Conservation (phyloP, 2,888 invertebrate genomes). For the Criorhina ranunculi region DNA sequence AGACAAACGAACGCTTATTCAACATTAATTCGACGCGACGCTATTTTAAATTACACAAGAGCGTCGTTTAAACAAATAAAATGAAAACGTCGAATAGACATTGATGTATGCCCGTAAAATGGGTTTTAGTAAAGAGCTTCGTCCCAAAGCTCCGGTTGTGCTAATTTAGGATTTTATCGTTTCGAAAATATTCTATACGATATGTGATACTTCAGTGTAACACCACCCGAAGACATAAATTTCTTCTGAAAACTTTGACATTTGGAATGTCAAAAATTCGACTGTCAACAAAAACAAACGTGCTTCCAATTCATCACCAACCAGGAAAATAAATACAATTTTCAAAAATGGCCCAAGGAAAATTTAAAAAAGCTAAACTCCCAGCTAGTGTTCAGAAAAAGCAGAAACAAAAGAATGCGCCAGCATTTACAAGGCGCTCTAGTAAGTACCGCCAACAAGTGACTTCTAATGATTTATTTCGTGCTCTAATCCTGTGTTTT, state of each 20-base stretch:
- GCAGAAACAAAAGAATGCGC: conserved; percentile 85
- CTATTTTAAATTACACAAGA: no score
- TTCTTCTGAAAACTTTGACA: conserved; percentile 1
- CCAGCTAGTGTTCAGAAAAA: conserved; percentile 85
- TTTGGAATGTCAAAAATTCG: not conserved
- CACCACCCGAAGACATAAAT: not conserved
- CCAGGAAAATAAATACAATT: not conserved
- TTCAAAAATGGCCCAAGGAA: conserved; percentile 87
- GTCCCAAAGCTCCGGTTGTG: no score
- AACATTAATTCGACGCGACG: no score
- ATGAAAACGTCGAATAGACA: no score
- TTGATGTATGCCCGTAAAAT: no score
- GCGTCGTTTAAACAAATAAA: no score
- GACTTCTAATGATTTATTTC: not conserved
- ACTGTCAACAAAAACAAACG: conserved; percentile 51
- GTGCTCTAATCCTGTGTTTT: conserved; percentile 7
- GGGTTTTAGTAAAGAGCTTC: no score
- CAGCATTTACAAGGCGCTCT: conserved; percentile 85
- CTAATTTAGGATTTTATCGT: no score
- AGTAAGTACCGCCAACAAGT: conserved; percentile 84
- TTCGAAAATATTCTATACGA: not conserved
- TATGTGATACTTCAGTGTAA: not conserved
- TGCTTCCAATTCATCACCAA: not conserved
- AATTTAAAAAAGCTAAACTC: conserved; percentile 87
- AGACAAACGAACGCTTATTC: no score